A percentile compares a stretch with the other conserved stretches of the same genome.
phyloP scores from a whole-genome alignment of 2,888 invertebrate species.

The Rhogogaster chlorosoma region DNA sequence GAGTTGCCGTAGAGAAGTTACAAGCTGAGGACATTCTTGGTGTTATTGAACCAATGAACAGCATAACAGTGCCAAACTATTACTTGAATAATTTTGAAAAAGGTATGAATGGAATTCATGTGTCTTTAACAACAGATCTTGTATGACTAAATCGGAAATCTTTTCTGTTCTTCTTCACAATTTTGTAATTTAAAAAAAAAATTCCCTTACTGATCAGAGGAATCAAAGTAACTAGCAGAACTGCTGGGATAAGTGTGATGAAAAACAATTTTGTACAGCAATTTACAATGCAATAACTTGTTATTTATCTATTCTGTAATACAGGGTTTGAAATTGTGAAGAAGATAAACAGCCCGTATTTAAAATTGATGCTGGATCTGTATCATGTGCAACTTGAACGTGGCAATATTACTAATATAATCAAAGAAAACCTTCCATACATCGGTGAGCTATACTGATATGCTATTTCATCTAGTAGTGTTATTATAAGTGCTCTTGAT shows the following conservation, averaged over 20 bases:
- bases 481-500: background rate
- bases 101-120: conserved; percentile 79
- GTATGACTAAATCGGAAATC: background rate
- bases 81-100: conserved; percentile 89
- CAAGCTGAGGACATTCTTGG: conserved; percentile 86
- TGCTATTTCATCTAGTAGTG: background rate
- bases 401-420: conserved; percentile 89
- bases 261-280: background rate
- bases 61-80: conserved; percentile 91
- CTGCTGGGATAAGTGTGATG: background rate
- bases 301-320: background rate
- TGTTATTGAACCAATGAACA: conserved; percentile 95
- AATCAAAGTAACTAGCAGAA: background rate
- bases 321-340: conserved; percentile 88
- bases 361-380: conserved; percentile 92
- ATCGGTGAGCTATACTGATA: conserved; percentile 79
- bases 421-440: conserved; percentile 85
- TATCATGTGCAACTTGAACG: conserved; percentile 95
- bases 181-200: background rate
- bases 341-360: conserved; percentile 86
- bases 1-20: conserved; percentile 85
- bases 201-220: background rate
- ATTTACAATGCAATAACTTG: background rate
- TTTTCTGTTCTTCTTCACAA: background rate
- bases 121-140: background rate